These are phyloP conservation scores for Lasioglossum albipes DNA, from an alignment of 1,140 invertebrate species.

Conservation along the genomic window DNA sequence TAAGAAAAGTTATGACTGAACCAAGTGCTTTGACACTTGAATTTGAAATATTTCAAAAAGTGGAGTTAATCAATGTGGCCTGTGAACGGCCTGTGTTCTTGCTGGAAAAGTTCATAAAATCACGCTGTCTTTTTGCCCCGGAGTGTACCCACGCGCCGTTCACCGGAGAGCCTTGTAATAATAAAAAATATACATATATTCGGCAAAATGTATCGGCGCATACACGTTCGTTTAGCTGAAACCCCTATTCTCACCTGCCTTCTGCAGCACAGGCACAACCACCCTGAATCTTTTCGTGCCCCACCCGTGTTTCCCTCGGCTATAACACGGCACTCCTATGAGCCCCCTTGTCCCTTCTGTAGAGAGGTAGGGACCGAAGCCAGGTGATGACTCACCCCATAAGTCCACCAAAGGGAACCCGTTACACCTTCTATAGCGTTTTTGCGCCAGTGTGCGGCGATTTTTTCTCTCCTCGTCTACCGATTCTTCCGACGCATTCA, in stretches of 20 bases:
- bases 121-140: no score
- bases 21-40: no score
- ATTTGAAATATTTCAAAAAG: no score
- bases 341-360: constrained; percentile 33
- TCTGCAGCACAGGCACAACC: constrained; percentile 56
- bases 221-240: constrained; percentile 48
- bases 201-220: neutral
- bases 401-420: constrained; percentile 51
- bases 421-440: constrained; percentile 51
- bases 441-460: constrained; percentile 53
- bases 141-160: no score
- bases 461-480: neutral
- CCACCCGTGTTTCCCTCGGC: constrained; percentile 39
- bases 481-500: constrained; percentile 6
- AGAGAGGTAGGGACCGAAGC: constrained; percentile 65
- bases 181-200: neutral
- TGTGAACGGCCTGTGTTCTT: no score
- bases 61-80: no score
- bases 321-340: constrained; percentile 17
- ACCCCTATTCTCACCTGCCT: constrained; percentile 74
- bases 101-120: no score
- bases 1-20: no score
- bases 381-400: constrained; percentile 79
- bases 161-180: no score
- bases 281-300: constrained; percentile 58